These are phyloP conservation scores for Microtus ochrogaster DNA, from an alignment of 2,113 vertebrate species.

Conservation along the genomic window DNA sequence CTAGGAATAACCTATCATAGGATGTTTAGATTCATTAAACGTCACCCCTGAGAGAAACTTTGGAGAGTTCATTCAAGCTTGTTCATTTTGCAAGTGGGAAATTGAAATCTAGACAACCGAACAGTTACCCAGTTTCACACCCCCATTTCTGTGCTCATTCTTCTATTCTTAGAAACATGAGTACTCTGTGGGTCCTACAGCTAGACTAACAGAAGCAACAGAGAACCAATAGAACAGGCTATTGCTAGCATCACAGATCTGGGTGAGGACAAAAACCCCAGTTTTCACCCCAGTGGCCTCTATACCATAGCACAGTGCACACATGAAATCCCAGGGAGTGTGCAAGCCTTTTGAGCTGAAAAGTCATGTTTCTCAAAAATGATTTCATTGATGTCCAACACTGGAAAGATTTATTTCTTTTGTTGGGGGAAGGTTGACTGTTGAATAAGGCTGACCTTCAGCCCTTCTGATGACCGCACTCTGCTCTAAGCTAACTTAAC, in stretches of 20 bases:
- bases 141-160: not conserved
- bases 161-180: not conserved
- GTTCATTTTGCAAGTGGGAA: not conserved
- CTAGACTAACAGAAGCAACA: not conserved
- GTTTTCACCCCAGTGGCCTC: not conserved
- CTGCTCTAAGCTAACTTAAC: not conserved
- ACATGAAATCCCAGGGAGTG: not conserved
- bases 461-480: not conserved
- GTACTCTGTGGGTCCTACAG: not conserved
- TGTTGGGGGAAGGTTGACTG: not conserved
- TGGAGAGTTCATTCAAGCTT: not conserved
- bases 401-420: not conserved
- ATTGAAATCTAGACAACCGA: not conserved
- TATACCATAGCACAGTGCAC: not conserved
- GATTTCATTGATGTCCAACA: not conserved
- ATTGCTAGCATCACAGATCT: not conserved
- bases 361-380: not conserved
- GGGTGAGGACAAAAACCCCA: not conserved
- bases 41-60: not conserved
- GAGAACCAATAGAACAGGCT: not conserved
- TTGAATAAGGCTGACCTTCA: not conserved
- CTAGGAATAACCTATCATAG: constrained; percentile 33
- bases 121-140: not conserved
- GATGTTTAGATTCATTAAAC: constrained; percentile 36
- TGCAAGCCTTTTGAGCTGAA: not conserved